A percentile compares a stretch with the other conserved stretches of the same genome.
These are phyloP conservation scores for Syritta pipiens DNA, from an alignment of 2,888 invertebrate genomes.

Conservation along the genomic window DNA sequence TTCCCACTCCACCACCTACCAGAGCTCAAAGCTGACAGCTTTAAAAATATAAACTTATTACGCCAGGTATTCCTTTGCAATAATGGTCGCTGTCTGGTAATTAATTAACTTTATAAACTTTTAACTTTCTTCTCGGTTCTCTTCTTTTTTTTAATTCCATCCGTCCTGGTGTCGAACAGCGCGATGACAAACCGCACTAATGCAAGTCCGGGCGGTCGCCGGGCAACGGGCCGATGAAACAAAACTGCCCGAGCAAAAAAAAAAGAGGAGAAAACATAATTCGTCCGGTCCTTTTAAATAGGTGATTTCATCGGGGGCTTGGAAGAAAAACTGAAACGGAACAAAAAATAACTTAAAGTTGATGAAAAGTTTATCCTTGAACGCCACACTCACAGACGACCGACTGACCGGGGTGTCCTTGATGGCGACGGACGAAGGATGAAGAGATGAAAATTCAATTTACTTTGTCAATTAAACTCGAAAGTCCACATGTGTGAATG, in stretches of 20 bases:
- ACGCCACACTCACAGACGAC: not conserved
- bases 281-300: conserved; percentile 27
- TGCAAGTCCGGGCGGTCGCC: not conserved
- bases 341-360: conserved; percentile 23
- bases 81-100: conserved; percentile 50
- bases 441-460: conserved; percentile 52
- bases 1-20: no score
- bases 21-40: conserved; percentile 24
- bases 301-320: conserved; percentile 21
- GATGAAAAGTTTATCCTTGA: conserved; percentile 54
- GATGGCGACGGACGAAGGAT: conserved; percentile 19
- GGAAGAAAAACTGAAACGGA: not conserved
- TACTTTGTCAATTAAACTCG: conserved; percentile 55
- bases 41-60: conserved; percentile 34
- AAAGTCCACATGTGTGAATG: conserved; percentile 55
- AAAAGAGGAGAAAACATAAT: not conserved
- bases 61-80: conserved; percentile 29
- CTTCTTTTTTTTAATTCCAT: conserved; percentile 9
- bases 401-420: conserved; percentile 3
- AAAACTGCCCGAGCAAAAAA: conserved; percentile 24
- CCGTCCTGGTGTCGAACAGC: conserved; percentile 3
- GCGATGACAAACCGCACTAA: conserved; percentile 38
- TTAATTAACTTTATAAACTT: conserved; percentile 65
- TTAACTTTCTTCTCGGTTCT: no score
- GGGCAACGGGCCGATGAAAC: conserved; percentile 13